phyloP scores from a whole-genome alignment of 2,797 vertebrate species.

The Poeciliopsis turneri region DNA sequence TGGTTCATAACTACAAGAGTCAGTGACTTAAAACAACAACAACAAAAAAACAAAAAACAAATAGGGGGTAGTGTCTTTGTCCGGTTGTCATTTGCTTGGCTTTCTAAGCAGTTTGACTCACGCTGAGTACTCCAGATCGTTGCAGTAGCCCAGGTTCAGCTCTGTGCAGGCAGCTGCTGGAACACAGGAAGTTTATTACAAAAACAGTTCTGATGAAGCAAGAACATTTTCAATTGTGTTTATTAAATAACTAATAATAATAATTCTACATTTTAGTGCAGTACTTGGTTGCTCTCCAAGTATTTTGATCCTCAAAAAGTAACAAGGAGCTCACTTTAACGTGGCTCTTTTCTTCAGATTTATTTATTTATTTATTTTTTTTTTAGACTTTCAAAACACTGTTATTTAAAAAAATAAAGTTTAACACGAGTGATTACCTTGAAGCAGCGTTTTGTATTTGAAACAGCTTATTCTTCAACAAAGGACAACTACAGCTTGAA shows the following conservation, averaged over 20 bases:
- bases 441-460: neutral
- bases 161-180: slow-evolving; percentile 83
- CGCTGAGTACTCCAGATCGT: slow-evolving; percentile 84
- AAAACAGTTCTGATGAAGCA: neutral
- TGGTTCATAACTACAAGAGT: neutral
- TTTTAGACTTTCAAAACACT: neutral
- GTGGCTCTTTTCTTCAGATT: neutral
- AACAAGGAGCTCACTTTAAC: neutral
- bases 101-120: slow-evolving; percentile 41
- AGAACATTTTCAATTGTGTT: neutral
- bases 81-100: neutral
- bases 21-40: neutral
- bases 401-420: neutral
- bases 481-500: neutral
- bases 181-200: slow-evolving; percentile 13
- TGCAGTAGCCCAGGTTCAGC: slow-evolving; percentile 87
- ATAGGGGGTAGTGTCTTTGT: neutral
- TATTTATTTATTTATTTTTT: neutral
- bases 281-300: neutral
- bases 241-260: neutral
- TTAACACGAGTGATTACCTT: neutral
- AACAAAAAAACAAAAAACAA: neutral
- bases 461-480: neutral
- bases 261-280: too few species aligned
- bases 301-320: neutral